phyloP scores from a whole-genome alignment of 2,113 vertebrate genomes.

The Microcebus tavaratra region DNA sequence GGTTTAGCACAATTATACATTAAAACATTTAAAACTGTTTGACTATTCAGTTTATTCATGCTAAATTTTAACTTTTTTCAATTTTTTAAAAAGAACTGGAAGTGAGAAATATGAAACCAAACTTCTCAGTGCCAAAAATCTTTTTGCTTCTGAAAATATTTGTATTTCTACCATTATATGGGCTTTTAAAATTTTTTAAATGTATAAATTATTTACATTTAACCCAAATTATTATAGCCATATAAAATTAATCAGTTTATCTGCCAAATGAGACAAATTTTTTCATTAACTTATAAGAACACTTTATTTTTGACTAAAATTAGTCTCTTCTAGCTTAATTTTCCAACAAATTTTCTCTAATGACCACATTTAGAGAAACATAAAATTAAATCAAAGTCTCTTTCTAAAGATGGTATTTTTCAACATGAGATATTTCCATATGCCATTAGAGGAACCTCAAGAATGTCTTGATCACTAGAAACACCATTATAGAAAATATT shows the following conservation, averaged over 20 bases:
- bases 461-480: not conserved
- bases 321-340: not conserved
- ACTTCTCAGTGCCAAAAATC: not conserved
- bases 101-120: not conserved
- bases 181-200: not conserved
- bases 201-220: not conserved
- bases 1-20: not conserved
- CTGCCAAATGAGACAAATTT: not conserved
- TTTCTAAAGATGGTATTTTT: not conserved
- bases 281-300: not conserved
- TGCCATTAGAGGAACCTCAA: not conserved
- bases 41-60: not conserved
- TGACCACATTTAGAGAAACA: conserved; percentile 9
- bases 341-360: not conserved
- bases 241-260: not conserved
- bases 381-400: not conserved
- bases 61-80: not conserved
- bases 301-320: not conserved
- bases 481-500: not conserved
- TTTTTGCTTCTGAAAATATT: not conserved
- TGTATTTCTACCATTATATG: not conserved
- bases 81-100: not conserved
- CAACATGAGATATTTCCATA: not conserved
- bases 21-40: not conserved
- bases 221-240: not conserved